Percentiles rank a stretch among this genome's conserved stretches.
These are phyloP conservation scores for Sphecodes monilicornis DNA, from an alignment of 2,888 invertebrate species.

Conservation along the genomic window DNA sequence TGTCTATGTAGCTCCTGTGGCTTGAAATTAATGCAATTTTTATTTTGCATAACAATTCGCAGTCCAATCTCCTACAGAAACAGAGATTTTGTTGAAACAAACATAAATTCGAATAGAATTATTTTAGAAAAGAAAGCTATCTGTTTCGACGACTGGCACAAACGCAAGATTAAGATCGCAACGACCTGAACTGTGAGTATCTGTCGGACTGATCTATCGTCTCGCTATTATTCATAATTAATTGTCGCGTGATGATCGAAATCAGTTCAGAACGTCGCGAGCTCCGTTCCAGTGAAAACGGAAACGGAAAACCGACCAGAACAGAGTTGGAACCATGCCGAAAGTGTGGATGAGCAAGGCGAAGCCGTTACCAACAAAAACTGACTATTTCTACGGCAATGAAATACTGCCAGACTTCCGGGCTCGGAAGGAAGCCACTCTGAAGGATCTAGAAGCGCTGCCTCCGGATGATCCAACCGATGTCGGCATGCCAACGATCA, in stretches of 20 bases:
- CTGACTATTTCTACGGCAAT: conserved; percentile 25
- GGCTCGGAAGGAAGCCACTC: conserved; percentile 17
- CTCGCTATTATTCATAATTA: conserved; percentile 27
- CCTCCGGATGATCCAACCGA: conserved; percentile 35
- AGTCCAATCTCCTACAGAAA: background rate
- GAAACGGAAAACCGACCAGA: background rate
- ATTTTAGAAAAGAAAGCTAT: background rate
- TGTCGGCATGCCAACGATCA: conserved; percentile 73
- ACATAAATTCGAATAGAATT: background rate
- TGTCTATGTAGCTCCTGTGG: too few species aligned
- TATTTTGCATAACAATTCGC: background rate
- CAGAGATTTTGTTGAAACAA: background rate
- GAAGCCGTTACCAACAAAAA: background rate
- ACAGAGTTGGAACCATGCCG: conserved; percentile 6
- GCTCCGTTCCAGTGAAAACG: background rate
- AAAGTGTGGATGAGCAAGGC: background rate
- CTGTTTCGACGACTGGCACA: background rate
- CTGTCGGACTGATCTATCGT: background rate
- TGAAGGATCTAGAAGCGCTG: conserved; percentile 14
- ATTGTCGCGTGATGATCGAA: conserved; percentile 31
- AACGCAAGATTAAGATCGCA: background rate
- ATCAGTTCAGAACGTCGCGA: background rate
- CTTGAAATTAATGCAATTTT: background rate
- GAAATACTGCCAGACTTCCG: conserved; percentile 63
- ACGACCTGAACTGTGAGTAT: background rate